Evolutionary conservation across 1,140 invertebrate genomes (phyloP).

Genomic region (Ceratina calcarata): DNA sequence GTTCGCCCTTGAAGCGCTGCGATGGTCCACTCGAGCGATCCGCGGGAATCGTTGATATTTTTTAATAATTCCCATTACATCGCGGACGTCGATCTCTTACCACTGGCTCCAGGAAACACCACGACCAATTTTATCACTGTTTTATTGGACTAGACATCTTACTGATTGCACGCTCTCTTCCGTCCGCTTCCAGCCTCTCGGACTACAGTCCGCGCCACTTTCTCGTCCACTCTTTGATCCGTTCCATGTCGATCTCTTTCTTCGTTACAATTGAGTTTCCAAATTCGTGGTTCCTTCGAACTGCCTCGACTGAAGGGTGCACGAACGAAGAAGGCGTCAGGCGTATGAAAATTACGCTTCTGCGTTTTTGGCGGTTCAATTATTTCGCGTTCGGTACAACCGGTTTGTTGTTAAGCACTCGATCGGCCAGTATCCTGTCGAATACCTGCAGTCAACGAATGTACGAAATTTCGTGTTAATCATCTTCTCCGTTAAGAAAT

Average conservation of each 20-base stretch:
- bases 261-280: conserved; percentile 6
- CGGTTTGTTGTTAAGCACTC: too few species aligned
- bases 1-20: not conserved
- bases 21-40: conserved; percentile 6
- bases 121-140: conserved; percentile 42
- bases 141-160: conserved; percentile 45
- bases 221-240: not conserved
- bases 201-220: not conserved
- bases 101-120: not conserved
- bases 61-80: not conserved
- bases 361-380: not conserved
- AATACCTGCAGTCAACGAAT: not conserved
- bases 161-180: conserved; percentile 3
- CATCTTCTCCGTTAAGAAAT: not conserved
- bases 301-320: not conserved
- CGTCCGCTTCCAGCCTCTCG: not conserved
- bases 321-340: conserved; percentile 7
- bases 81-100: not conserved
- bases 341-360: too few species aligned
- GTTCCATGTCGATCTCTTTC: not conserved
- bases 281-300: not conserved
- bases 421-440: not conserved
- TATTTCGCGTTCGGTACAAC: not conserved
- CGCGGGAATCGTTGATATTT: not conserved
- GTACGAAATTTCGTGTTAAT: not conserved